Conservation (phyloP, 2,797 vertebrate genomes). For the Scolopax bukidnonensis region DNA sequence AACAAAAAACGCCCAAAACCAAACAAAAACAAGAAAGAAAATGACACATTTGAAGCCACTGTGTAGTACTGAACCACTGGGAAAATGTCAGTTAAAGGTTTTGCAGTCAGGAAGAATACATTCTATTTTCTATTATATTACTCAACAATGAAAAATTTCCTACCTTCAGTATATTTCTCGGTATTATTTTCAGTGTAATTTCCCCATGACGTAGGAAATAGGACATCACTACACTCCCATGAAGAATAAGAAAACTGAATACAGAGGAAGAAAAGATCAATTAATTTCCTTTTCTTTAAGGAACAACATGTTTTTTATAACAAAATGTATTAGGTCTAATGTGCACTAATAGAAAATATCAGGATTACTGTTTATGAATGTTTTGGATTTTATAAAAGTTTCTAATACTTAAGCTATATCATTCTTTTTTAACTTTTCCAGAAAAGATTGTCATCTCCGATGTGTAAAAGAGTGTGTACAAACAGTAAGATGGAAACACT, state of each 20-base stretch:
- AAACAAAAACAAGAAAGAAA: not conserved
- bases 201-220: not conserved
- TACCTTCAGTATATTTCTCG: not conserved
- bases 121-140: not conserved
- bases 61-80: not conserved
- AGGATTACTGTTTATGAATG: not conserved
- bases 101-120: not conserved
- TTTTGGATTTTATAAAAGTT: not conserved
- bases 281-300: not conserved
- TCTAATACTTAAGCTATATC: not conserved
- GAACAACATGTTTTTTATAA: not conserved
- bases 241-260: not conserved
- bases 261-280: not conserved
- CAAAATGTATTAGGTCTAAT: not conserved
- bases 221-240: not conserved
- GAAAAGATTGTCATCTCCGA: not conserved
- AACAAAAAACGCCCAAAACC: not conserved
- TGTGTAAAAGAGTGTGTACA: not conserved
- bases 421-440: not conserved
- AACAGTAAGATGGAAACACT: not conserved
- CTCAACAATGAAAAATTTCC: not conserved
- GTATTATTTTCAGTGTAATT: not conserved
- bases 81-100: not conserved
- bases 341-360: not conserved
- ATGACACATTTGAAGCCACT: not conserved